Evolutionary conservation across 1,140 invertebrate genomes (phyloP).

Genomic region (Leucophenga varia): DNA sequence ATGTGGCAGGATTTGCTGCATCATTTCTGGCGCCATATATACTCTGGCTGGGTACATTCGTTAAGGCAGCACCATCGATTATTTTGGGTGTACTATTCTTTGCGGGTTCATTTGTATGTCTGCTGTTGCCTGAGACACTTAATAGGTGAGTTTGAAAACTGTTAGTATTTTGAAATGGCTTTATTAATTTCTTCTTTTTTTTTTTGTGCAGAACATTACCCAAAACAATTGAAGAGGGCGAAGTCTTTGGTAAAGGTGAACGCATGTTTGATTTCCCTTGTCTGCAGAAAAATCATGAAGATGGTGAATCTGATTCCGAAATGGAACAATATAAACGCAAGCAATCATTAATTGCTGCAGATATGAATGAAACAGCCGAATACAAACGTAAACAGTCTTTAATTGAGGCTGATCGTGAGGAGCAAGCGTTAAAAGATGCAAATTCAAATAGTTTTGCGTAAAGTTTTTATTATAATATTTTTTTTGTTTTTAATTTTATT

Average conservation of each 20-base stretch:
- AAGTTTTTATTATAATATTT: no score
- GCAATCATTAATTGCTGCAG: conserved; percentile 50
- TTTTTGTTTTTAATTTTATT: not conserved
- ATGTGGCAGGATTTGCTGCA: conserved; percentile 63
- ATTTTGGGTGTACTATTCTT: conserved; percentile 62
- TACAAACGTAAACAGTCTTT: conserved; percentile 50
- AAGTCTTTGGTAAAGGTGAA: conserved; percentile 65
- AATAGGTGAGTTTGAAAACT: conserved; percentile 50
- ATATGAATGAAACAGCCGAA: conserved; percentile 34
- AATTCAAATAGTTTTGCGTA: conserved; percentile 23
- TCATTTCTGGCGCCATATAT: conserved; percentile 63
- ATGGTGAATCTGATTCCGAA: conserved; percentile 38
- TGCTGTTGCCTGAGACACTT: conserved; percentile 66
- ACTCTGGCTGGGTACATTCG: conserved; percentile 58
- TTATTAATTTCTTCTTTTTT: not conserved
- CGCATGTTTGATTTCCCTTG: conserved; percentile 61
- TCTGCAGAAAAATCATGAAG: conserved; percentile 35
- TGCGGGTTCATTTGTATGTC: conserved; percentile 60
- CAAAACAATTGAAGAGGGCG: conserved; percentile 64
- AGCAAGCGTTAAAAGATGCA: conserved; percentile 43
- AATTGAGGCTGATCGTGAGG: conserved; percentile 45
- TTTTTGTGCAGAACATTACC: conserved; percentile 58
- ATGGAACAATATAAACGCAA: conserved; percentile 49
- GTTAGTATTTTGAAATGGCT: not conserved
- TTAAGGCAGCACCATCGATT: conserved; percentile 61